Evolutionary conservation across 2,113 vertebrate species (phyloP), one percentile per base, ranked within the genome.

Genomic region (Bos indicus): DNA sequence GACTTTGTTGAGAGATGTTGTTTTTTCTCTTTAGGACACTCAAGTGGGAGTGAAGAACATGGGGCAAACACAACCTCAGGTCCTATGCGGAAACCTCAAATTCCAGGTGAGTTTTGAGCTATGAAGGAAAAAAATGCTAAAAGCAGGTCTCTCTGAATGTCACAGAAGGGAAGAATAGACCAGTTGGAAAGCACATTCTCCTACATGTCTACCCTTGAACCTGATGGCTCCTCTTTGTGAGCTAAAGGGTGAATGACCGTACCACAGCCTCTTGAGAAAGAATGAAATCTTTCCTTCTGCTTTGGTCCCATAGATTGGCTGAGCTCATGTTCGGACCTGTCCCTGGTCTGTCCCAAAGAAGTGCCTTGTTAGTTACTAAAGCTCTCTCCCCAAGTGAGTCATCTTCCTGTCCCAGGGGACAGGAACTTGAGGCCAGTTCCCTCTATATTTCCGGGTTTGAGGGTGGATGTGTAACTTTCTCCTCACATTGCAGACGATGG

Each of bases 91-190:
- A 98, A 33, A 74, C 54, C 98, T 77, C 95, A 97, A 85, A 96
- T 98, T 95, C 98, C 98, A 96, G 98, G 98, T 98, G 95, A 95
- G 96, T 97, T 94, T 82, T 16, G 10, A 46, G 19, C 17, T 40
- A 5, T 51, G 60, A 64, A 59, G 23, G 60, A 59, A 23, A 21
- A 8, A 16, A 19, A 46, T 17, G 14, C 21, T 59, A 25, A 86
- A 59, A 54, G 14, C 14, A 85, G 36, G 26, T 84, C 56, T 88
- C 25, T 88, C n/a, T 56, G 77, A 86, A 60, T 19, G 23, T 87
- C 33, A 33, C 13, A n/a, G 57, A 60, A 51, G 51, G 14, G 14
- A 74, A 85, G 48, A 57, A 74, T n/a, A 89, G 30, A 17, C 3
- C 2, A 26, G 5, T 25, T 17, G 2, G 52, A 88, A 71, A 52